Conservation (phyloP, 2,797 vertebrate genomes). For the Acanthurus lineatus region DNA sequence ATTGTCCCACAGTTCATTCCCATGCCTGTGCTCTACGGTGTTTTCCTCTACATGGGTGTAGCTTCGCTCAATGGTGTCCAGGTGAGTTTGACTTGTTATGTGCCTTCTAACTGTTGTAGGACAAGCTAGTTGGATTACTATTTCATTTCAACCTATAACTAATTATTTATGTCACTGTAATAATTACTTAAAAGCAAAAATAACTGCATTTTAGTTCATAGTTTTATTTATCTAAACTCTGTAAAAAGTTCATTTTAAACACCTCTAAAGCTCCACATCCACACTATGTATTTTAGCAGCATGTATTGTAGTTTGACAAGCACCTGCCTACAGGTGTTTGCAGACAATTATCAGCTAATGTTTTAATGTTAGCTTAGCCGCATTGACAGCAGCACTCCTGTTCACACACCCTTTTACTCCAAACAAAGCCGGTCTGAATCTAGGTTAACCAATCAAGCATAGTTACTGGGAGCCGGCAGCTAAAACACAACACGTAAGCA, state of each 20-base stretch:
- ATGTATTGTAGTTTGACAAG: neutral
- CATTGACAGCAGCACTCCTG: neutral
- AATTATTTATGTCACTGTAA: no score
- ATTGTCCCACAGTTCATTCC: conserved; percentile 91
- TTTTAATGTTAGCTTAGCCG: neutral
- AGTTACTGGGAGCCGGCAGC: neutral
- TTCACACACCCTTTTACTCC: neutral
- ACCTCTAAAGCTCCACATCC: no score
- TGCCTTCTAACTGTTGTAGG: neutral
- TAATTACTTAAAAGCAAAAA: neutral
- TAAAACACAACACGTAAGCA: neutral
- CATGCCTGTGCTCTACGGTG: conserved; percentile 98
- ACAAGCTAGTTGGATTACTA: neutral
- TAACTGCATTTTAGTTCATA: neutral
- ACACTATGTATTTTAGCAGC: no score
- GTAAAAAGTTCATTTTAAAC: no score
- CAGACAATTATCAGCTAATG: no score
- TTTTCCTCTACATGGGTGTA: conserved; percentile 99
- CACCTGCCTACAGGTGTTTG: neutral
- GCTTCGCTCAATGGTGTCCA: conserved; percentile 97
- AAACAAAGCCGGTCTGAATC: neutral
- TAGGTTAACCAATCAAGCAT: neutral
- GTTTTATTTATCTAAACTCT: no score
- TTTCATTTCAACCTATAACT: neutral
- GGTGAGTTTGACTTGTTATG: conserved; percentile 77